These are phyloP conservation scores for Lithophane leautieri DNA, from an alignment of 2,888 invertebrate genomes.

Conservation along the genomic window DNA sequence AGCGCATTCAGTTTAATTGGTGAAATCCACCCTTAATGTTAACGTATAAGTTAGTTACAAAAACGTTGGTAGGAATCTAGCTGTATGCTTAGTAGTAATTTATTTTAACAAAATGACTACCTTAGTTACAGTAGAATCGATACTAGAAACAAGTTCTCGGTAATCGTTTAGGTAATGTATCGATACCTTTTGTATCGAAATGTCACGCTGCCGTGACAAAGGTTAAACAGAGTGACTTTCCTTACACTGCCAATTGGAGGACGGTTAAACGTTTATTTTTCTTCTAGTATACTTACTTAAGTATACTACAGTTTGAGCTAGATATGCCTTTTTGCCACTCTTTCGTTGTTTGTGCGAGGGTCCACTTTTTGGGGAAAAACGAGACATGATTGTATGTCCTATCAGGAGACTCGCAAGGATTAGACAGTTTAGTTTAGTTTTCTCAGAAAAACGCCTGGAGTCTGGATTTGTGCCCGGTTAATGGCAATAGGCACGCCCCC, in stretches of 20 bases:
- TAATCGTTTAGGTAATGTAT: conserved; percentile 63
- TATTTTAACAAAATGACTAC: conserved; percentile 20
- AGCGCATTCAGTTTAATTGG: too few species aligned
- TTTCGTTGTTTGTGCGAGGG: background rate
- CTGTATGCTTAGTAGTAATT: background rate
- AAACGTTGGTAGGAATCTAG: background rate
- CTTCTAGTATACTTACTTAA: conserved; percentile 1
- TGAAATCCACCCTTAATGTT: too few species aligned
- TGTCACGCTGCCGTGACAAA: conserved; percentile 70
- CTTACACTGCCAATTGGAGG: conserved; percentile 60
- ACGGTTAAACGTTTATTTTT: conserved; percentile 49
- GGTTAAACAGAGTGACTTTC: conserved; percentile 71
- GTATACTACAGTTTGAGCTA: conserved; percentile 1
- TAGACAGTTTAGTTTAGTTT: background rate
- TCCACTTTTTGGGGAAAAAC: background rate
- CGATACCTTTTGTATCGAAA: conserved; percentile 62
- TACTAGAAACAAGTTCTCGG: conserved; percentile 26
- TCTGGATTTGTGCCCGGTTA: background rate
- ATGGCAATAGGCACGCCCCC: background rate
- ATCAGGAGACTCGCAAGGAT: background rate
- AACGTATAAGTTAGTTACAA: background rate
- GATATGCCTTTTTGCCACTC: background rate
- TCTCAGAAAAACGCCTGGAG: background rate
- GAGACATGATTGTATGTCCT: background rate
- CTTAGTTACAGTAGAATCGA: conserved; percentile 24